Base-by-base conservation (phyloP, 2,797 vertebrate genomes). In the Orientallactaga sibirica region DNA sequence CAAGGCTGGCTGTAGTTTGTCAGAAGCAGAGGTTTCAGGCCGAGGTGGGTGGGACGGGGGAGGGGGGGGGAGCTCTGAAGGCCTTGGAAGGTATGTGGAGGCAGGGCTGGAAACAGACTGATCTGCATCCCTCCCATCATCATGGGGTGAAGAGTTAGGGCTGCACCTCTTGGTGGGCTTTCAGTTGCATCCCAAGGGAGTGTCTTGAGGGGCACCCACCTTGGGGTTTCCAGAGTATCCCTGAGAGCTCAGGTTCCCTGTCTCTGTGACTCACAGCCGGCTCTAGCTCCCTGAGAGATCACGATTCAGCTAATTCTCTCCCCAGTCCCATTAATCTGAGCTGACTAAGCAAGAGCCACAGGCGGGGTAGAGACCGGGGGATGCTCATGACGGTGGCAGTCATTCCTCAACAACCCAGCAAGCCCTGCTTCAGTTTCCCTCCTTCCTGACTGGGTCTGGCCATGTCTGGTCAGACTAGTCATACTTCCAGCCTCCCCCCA, bases 231-330 rank as follows among this genome's bases (percentile, higher is more conserved):
- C 84, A 91, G 84, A 91, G 58, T 84, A 80, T 77, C 86, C 27
- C 12, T 19, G 88, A 91, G 43, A 84, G 86, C 88, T 94, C 48
- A 77, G 86, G 84, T 90, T 95, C 84, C 88, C 80, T 95, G 77
- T 92, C 67, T 78, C 88, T 86, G 90, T 97, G 97, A 97, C 93
- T 97, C 96, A 97, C 73, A 43, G 85, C 52, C 90, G 89, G 84
- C 87, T 96, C 83, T 93, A 91, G 90, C 92, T 97, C 78, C 79
- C 55, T 52, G 71, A 95, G 88, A 92, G 94, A 97, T 93, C 95
- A 90, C 96, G 66, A 97, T 97, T 97, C 94, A 97, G 96, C 96
- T 96, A 90, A 96, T 96, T 97, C 89, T 93, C 58, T 95, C 90
- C 70, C 73, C 11, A 18, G 97, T 92, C 67, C 95, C 94, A 96